Evolutionary conservation across 35 echinoderm and acorn worm genomes (phyloP), one percentile per base, ranked within the genome.

Genomic region (Ophiothrix spiculata): DNA sequence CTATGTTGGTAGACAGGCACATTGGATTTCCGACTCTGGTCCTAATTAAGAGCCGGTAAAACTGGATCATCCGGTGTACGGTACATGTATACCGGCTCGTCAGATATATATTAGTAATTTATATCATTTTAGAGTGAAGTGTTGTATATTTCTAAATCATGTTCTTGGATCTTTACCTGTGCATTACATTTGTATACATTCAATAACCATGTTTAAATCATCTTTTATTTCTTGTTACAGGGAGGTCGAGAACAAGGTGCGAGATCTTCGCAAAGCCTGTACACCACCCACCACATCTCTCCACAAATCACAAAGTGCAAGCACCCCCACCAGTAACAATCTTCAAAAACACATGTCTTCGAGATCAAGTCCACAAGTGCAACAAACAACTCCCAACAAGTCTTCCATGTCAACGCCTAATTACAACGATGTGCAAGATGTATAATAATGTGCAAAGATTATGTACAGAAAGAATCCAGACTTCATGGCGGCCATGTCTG

Each of bases 221-320:
- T 8, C 8, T 54, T 54, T 54, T 11, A 54, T 54, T 54, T 54
- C 8, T 54, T 8, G 8, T 42, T 31, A 36, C 54, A 84, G 81
- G 56, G 81, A 84, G 23, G 81, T 84, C 17, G 81, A 84, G 40
- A 64, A 54, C 46, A 84, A 84, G 63, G 81, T 84, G 16, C 81
- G 81, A 36, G 81, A 84, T 60, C 81, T 84, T 35, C 81, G 81
- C 31, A 84, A 84, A 25, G 54, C 81, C 32, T 84, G 81, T 28
- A 84, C 81, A 4, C 32, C 81, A 4, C 81, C 81, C 81, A 38
- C 33, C 36, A 64, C 32, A 13, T 64, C 81, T 15, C 36, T 32
- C 19, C 32, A 33, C 32, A 54, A 60, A 33, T 35, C 81, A 10
- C 54, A 54, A 15, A 32, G 46, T 64, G 54, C 49, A 32, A 32